These are phyloP conservation scores for Trachelus iudaicus DNA, from an alignment of 2,888 invertebrate genomes.

Conservation along the genomic window DNA sequence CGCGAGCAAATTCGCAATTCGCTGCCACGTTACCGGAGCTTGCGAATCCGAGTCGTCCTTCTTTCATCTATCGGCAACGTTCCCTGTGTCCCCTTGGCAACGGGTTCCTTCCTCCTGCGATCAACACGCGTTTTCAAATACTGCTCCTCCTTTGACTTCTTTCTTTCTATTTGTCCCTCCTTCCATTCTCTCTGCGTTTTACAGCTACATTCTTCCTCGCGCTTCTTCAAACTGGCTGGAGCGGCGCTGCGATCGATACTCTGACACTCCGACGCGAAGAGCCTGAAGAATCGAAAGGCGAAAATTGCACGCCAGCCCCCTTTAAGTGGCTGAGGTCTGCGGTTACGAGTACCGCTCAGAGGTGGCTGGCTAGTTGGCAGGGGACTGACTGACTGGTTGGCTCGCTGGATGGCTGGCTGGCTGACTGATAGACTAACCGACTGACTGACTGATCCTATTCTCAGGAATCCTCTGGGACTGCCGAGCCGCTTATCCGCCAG, in stretches of 20 bases:
- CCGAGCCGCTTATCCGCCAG: not conserved
- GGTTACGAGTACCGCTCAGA: not conserved
- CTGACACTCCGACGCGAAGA: not conserved
- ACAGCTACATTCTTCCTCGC: not conserved
- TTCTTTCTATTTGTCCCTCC: not conserved
- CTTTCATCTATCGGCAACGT: not conserved
- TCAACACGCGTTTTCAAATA: not conserved
- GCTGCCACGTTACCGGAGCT: not conserved
- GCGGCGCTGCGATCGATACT: no score
- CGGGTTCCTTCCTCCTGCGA: not conserved
- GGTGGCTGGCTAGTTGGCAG: not conserved
- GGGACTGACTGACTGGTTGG: not conserved
- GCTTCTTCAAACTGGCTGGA: not conserved
- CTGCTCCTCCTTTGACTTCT: not conserved
- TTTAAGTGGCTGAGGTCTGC: not conserved
- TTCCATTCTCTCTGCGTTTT: not conserved
- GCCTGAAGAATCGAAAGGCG: not conserved
- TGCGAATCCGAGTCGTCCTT: not conserved
- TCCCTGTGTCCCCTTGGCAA: not conserved
- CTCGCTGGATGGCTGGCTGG: not conserved
- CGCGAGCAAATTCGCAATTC: not conserved
- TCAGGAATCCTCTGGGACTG: not conserved
- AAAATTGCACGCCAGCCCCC: not conserved
- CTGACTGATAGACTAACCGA: not conserved
- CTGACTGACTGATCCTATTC: not conserved